These are phyloP conservation scores for Argyresthia albistria DNA, from an alignment of 2,888 invertebrate genomes.

Conservation along the genomic window DNA sequence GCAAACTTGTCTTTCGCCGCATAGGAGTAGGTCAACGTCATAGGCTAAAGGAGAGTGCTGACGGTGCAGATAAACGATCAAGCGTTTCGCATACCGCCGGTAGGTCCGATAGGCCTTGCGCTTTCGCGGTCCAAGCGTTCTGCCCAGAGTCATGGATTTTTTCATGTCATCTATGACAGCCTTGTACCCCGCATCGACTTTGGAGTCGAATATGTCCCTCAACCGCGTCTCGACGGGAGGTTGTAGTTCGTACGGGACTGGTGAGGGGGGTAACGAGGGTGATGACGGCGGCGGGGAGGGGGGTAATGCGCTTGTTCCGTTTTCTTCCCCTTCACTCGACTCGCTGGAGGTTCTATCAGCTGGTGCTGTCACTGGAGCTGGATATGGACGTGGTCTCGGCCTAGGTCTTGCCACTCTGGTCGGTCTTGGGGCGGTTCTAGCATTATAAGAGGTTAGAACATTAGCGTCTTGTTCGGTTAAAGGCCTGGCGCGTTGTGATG, in stretches of 20 bases:
- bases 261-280: slow-evolving; percentile 56
- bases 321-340: slow-evolving; percentile 61
- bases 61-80: slow-evolving; percentile 59
- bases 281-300: slow-evolving; percentile 61
- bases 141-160: slow-evolving; percentile 66
- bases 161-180: slow-evolving; percentile 70
- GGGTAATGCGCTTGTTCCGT: slow-evolving; percentile 43
- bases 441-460: slow-evolving; percentile 64
- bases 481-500: slow-evolving; percentile 56
- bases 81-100: slow-evolving; percentile 58
- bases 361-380: slow-evolving; percentile 38
- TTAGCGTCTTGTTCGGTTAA: slow-evolving; percentile 67
- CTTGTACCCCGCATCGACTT: slow-evolving; percentile 68
- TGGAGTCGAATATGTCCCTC: slow-evolving; percentile 62
- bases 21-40: slow-evolving; percentile 61
- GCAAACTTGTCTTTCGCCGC: slow-evolving; percentile 61
- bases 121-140: slow-evolving; percentile 55
- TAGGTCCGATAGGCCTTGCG: slow-evolving; percentile 64
- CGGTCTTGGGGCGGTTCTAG: slow-evolving; percentile 59
- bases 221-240: slow-evolving; percentile 53
- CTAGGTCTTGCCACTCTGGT: slow-evolving; percentile 46
- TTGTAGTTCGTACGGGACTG: slow-evolving; percentile 57
- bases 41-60: slow-evolving; percentile 66
- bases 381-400: slow-evolving; percentile 48
- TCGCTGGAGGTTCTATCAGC: slow-evolving; percentile 56